Evolutionary conservation across 2,888 invertebrate genomes (phyloP), one percentile per base, ranked within the genome.

Genomic region (Petrolisthes manimaculis): DNA sequence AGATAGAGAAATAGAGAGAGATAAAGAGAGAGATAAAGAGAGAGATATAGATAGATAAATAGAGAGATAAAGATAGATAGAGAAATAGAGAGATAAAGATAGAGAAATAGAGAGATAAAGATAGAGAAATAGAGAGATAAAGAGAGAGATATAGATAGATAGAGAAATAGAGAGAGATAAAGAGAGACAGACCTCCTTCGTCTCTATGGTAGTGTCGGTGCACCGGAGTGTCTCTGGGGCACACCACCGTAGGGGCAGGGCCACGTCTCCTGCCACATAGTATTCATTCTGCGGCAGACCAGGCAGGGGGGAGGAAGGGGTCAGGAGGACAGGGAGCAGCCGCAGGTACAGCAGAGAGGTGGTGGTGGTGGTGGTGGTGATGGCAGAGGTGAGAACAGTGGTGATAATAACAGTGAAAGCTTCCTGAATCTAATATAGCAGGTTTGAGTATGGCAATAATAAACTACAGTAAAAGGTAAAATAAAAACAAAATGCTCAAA

Each of bases 161-260:
- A 37, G 37, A 37, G 37, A 37, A 37, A 37, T 37, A 37, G 37
- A 37, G 37, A 37, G 37, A 37, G 37, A 37, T 37, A 37, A 37
- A 37, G 6, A n/a, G 5, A 56, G 37, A 82, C 85, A 77, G 80
- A 93, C 93, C 89, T 94, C 93, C 84, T 94, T 93, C 0, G 95
- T 94, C 92, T 95, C 95, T 89, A 96, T 95, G 0, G 95, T 95
- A 2, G 95, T 95, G 80, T 95, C 94, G 1, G 95, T 95, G 91
- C 95, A 95, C 9, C 91, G 93, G 12, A 96, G 93, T 21, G 95
- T 95, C 93, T 96, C 96, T 0, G 96, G 96, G 9, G 96, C 95
- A 92, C 95, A 95, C 96, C 96, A 96, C 89, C 96, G 93, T 67
- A 96, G 94, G 0, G 96, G 96, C 24, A 96, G 93, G 0, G 95